Base-by-base conservation (phyloP, 2,113 vertebrate species). In the Pandion haliaetus region DNA sequence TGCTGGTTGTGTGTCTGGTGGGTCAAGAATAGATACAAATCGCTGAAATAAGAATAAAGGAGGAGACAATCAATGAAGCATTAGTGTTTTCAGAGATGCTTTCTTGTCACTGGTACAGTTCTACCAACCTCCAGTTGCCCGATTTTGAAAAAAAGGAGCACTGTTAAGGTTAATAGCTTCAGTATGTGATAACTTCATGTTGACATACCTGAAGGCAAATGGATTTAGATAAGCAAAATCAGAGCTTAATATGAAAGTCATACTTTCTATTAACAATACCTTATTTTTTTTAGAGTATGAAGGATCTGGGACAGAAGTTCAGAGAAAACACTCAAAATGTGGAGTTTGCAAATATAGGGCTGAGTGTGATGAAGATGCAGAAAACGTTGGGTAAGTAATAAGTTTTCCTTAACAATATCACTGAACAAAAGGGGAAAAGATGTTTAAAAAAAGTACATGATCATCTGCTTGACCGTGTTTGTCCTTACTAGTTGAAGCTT, bases 291-390 rank as follows among this genome's bases (percentile, higher is more conserved):
- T 86, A 99, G 99, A 99, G 45, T 99, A 99, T 23, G 99, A 99
- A 91, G 99, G 98, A 67, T 99, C 99, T 63, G 99, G 98, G 44
- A 97, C 98, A 24, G 99, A 99, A 94, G 97, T 98, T 21, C 98
- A 99, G 95, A 99, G 98, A 97, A 99, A 99, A 97, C 99, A 99
- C 95, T 99, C 98, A 82, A 99, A 99, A 95, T 99, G 99, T 94
- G 99, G 99, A 94, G 99, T 98, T 34, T 99, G 99, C 98, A 99
- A 99, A 96, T 99, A 99, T 2, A 99, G 99, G 90, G 99, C 99
- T 3, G 99, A 99, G 93, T 99, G 99, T 93, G 99, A 99, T 52
- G 99, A 99, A 94, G 99, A 99, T 98, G 99, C 99, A 13, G 99
- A 99, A 97, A 99, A 99, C 79, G 98, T 99, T 83, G 99, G 99